Percentiles rank a stretch among this genome's conserved stretches.
phyloP scores from a whole-genome alignment of 2,113 vertebrate genomes.

The Oenanthe oenanthe region DNA sequence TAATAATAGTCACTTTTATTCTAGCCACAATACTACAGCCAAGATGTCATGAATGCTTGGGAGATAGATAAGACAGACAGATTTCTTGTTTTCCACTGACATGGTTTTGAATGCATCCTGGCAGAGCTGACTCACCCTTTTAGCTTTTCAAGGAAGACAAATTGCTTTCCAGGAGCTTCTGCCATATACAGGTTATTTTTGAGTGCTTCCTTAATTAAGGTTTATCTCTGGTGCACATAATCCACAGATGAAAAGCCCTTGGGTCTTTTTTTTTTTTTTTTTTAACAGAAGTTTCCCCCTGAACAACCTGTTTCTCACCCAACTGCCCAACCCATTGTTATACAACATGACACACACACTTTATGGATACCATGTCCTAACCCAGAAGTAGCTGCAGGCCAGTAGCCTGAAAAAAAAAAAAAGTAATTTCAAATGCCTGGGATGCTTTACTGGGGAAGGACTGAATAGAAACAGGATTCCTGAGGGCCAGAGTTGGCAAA shows the following conservation, averaged over 20 bases:
- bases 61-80: conserved; percentile 5
- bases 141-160: conserved; percentile 56
- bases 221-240: conserved; percentile 24
- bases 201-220: conserved; percentile 25
- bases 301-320: conserved; percentile 34
- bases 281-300: neutral
- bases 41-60: neutral
- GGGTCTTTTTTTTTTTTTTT: neutral
- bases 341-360: neutral
- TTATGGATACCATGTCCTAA: neutral
- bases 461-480: neutral
- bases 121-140: conserved; percentile 39
- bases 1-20: neutral
- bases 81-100: conserved; percentile 33
- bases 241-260: neutral
- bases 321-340: conserved; percentile 1
- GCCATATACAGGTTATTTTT: conserved; percentile 31
- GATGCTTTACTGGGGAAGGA: neutral
- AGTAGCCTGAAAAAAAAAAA: neutral
- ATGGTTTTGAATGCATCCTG: conserved; percentile 22
- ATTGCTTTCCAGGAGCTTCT: conserved; percentile 51
- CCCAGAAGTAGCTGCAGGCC: neutral
- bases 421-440: neutral
- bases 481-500: neutral
- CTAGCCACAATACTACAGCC: neutral